Conservation (phyloP, 2,888 invertebrate genomes). For the Stenchaetothrips biformis region DNA sequence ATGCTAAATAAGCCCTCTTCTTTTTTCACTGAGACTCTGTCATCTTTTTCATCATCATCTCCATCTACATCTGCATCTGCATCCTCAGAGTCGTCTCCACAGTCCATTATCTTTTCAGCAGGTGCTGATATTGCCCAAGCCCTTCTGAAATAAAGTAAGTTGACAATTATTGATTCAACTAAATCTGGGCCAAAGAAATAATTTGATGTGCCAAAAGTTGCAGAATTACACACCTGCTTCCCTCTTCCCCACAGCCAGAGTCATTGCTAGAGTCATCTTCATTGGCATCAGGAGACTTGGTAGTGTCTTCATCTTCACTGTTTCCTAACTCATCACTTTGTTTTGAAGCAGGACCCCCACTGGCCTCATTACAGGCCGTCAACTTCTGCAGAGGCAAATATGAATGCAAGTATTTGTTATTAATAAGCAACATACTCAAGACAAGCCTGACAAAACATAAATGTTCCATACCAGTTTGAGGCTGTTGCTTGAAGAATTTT, state of each 20-base stretch:
- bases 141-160: conserved; percentile 22
- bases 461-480: background rate
- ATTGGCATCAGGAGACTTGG: background rate
- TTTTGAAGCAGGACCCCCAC: background rate
- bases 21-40: conserved; percentile 9
- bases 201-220: background rate
- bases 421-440: too few relatives aligned
- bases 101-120: conserved; percentile 23
- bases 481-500: background rate
- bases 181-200: background rate
- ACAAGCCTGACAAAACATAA: background rate
- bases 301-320: background rate
- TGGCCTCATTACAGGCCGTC: too few relatives aligned
- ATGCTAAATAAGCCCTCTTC: background rate
- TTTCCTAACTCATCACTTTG: background rate
- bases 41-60: conserved; percentile 31
- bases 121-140: conserved; percentile 18
- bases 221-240: background rate
- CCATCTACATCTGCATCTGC: conserved; percentile 28
- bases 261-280: background rate
- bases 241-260: background rate
- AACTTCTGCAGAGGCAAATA: too few relatives aligned
- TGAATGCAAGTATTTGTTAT: too few relatives aligned
- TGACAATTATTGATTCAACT: background rate
- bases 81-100: conserved; percentile 30